Percentiles rank a stretch among this genome's conserved stretches.
Evolutionary conservation across 2,888 invertebrate species (phyloP).

Genomic region (Microchrysa polita): DNA sequence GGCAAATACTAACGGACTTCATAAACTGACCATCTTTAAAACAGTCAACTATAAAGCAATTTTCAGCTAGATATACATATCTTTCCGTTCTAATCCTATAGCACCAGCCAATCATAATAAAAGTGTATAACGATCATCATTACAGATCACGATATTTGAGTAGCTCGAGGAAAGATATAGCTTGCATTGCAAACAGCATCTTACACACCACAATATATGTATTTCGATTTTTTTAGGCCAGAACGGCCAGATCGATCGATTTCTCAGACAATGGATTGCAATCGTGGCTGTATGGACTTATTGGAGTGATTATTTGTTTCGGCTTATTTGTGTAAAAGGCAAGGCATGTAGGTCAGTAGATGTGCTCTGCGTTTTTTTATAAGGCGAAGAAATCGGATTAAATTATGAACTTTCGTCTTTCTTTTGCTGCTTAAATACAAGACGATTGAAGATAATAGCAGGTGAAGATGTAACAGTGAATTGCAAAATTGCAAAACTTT

Average conservation of each 20-base stretch:
- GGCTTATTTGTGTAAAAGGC: not conserved
- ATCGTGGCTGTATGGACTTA: conserved; percentile 4
- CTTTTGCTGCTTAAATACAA: not conserved
- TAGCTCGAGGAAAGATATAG: too few species aligned
- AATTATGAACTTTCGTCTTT: conserved; percentile 7
- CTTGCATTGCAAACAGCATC: too few species aligned
- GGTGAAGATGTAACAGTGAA: conserved; percentile 24
- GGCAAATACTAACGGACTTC: too few species aligned
- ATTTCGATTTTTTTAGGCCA: not conserved
- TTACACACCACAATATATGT: too few species aligned
- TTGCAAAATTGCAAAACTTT: not conserved
- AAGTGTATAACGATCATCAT: too few species aligned
- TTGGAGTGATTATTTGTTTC: conserved; percentile 23
- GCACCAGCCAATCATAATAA: too few species aligned
- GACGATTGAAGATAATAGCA: not conserved
- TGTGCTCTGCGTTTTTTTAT: not conserved
- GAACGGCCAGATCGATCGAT: conserved; percentile 1
- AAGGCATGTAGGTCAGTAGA: conserved; percentile 13
- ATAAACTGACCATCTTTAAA: too few species aligned
- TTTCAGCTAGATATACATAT: too few species aligned
- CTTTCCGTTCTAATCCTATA: too few species aligned
- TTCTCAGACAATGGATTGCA: not conserved
- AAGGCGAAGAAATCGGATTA: conserved; percentile 1
- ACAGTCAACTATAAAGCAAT: too few species aligned
- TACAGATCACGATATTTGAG: too few species aligned